Evolutionary conservation across 2,113 vertebrate genomes (phyloP).

Genomic region (Cairina moschata): DNA sequence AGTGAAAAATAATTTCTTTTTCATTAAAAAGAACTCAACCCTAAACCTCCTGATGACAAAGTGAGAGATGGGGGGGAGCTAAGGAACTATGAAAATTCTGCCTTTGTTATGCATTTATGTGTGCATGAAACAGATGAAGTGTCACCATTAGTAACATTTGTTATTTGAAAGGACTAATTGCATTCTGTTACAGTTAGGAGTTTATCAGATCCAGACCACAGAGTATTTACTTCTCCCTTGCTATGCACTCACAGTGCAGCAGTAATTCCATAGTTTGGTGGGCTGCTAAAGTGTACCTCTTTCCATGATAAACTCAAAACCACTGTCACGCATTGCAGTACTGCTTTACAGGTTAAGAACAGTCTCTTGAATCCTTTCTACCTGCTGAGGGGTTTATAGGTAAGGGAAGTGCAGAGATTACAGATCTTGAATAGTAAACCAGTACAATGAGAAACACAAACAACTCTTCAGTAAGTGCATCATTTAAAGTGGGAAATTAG

Average conservation of each 20-base stretch:
- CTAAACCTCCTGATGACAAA: conserved; percentile 60
- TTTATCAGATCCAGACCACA: conserved; percentile 26
- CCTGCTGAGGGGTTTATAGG: not conserved
- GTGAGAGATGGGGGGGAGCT: not conserved
- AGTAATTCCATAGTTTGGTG: not conserved
- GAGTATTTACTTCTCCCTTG: not conserved
- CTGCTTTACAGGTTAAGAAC: not conserved
- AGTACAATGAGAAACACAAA: not conserved
- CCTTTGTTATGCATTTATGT: conserved; percentile 49
- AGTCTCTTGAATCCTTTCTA: not conserved
- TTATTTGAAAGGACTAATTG: conserved; percentile 58
- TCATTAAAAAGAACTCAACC: conserved; percentile 73
- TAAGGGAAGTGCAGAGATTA: not conserved
- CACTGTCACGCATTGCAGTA: not conserved
- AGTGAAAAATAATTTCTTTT: conserved; percentile 79
- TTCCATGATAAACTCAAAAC: not conserved
- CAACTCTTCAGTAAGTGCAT: not conserved
- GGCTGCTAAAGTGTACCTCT: not conserved
- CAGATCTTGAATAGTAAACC: not conserved
- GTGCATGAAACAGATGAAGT: conserved; percentile 27
- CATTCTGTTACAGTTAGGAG: not conserved
- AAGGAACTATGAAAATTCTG: conserved; percentile 5
- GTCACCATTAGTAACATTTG: conserved; percentile 40
- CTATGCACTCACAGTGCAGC: not conserved
- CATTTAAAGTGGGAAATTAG: not conserved